Conservation (phyloP, 2,797 vertebrate genomes). For the Sebastes jordani region DNA sequence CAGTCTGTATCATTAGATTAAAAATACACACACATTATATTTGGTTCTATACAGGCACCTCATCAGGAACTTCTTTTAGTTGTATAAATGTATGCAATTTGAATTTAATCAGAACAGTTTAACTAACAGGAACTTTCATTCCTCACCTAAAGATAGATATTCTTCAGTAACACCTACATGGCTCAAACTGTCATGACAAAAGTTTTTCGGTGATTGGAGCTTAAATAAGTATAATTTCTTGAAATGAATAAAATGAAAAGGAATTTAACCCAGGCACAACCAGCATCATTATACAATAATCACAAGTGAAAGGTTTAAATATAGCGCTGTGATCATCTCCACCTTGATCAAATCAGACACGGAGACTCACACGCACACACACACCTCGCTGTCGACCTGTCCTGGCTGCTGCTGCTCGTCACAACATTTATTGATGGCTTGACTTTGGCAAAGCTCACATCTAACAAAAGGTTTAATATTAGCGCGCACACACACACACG, state of each 20-base stretch:
- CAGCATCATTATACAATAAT: not conserved
- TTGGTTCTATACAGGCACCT: not conserved
- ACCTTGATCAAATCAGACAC: not conserved
- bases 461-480: not conserved
- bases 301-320: not conserved
- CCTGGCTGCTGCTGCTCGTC: not conserved
- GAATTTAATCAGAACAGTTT: not conserved
- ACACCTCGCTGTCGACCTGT: not conserved
- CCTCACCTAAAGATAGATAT: not conserved
- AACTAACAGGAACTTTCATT: not conserved
- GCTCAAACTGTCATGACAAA: not conserved
- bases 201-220: not conserved
- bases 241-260: not conserved
- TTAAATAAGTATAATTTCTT: not conserved
- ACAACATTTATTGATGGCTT: not conserved
- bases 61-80: no score
- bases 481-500: not conserved
- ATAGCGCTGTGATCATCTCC: not conserved
- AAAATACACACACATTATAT: not conserved
- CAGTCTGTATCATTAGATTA: no score
- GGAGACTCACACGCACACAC: not conserved
- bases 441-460: slow-evolving; percentile 2
- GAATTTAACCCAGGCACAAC: not conserved
- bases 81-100: no score
- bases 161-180: not conserved